These are phyloP conservation scores for Cranoglanis bouderius DNA, from an alignment of 2,113 vertebrate genomes.

Conservation along the genomic window DNA sequence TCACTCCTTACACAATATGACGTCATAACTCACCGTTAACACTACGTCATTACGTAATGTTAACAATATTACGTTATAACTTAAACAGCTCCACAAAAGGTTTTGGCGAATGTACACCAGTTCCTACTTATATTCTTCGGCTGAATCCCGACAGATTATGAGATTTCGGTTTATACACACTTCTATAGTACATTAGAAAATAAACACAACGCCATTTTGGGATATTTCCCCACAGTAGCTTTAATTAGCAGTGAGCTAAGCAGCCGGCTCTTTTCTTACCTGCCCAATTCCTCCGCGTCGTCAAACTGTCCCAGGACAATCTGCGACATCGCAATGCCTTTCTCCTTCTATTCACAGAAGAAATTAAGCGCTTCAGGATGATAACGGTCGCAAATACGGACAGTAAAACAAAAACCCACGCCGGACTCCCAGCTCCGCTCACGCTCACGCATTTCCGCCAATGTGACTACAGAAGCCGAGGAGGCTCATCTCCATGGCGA, in stretches of 20 bases:
- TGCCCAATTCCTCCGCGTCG: constrained; percentile 55
- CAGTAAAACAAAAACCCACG: too few relatives aligned
- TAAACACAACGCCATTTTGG: background rate
- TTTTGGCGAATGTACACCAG: background rate
- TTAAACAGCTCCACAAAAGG: too few relatives aligned
- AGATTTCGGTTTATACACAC: background rate
- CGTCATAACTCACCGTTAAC: background rate
- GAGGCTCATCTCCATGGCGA: background rate
- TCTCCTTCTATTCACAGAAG: background rate
- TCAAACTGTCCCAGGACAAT: constrained; percentile 64
- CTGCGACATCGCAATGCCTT: constrained; percentile 33
- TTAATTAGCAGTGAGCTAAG: background rate
- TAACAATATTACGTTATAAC: background rate
- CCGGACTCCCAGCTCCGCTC: background rate
- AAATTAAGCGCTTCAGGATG: background rate
- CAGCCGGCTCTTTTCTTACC: constrained; percentile 25
- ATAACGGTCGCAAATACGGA: accelerated
- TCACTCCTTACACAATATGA: background rate
- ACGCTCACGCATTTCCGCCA: background rate
- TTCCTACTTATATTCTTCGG: background rate
- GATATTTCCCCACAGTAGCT: background rate
- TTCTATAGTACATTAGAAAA: background rate
- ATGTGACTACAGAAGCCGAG: constrained; percentile 46
- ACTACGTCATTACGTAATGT: background rate
- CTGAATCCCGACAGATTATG: background rate